These are phyloP conservation scores for Volucella bombylans DNA, from an alignment of 2,888 invertebrate species.

Conservation along the genomic window DNA sequence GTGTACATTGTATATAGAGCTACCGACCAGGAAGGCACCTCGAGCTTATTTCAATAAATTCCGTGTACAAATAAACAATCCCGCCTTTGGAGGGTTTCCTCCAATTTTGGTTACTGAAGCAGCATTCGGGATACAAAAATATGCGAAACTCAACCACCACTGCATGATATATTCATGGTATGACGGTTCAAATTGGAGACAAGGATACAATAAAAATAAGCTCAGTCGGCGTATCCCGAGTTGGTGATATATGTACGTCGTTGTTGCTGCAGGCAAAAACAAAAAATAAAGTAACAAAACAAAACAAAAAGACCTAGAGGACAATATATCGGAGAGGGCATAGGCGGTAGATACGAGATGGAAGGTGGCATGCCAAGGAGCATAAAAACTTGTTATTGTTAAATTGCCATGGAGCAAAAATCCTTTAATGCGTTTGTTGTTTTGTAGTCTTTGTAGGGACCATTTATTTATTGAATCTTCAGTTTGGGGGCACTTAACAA, in stretches of 20 bases:
- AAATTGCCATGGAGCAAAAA: constrained; percentile 20
- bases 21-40: background rate
- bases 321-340: no score
- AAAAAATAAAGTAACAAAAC: constrained; percentile 8
- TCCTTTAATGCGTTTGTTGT: constrained; percentile 41
- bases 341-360: no score
- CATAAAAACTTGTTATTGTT: constrained; percentile 31
- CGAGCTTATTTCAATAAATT: constrained; percentile 17
- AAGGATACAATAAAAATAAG: constrained; percentile 18
- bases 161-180: constrained; percentile 13
- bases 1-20: background rate
- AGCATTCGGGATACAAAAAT: constrained; percentile 1
- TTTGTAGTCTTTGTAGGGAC: background rate
- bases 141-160: background rate
- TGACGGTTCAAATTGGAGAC: background rate
- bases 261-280: background rate
- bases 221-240: background rate
- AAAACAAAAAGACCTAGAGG: background rate
- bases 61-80: constrained; percentile 19
- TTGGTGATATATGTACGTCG: constrained; percentile 9
- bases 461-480: constrained; percentile 5
- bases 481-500: background rate
- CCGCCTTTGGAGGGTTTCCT: background rate
- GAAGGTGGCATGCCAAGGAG: background rate
- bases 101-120: background rate